Percentiles rank a stretch among this genome's conserved stretches.
Conservation (phyloP, 1,140 invertebrate genomes). For the Cherax destructor region DNA sequence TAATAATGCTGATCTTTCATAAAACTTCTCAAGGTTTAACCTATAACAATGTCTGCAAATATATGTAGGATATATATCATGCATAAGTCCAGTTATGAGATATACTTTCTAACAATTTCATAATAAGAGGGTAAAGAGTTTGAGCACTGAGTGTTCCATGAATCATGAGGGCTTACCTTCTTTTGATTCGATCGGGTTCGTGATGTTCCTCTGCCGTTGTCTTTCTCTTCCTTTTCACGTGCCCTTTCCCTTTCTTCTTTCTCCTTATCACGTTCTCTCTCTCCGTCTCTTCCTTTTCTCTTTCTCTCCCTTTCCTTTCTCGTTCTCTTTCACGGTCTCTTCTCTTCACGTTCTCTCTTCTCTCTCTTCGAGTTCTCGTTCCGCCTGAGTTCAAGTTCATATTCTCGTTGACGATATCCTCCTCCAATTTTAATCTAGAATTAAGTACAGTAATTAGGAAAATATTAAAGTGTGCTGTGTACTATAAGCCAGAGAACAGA, state of each 20-base stretch:
- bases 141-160: neutral
- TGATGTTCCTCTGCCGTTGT: slow-evolving; percentile 59
- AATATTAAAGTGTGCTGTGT: too few relatives aligned
- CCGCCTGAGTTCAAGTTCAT: slow-evolving; percentile 69
- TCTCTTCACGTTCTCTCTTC: slow-evolving; percentile 70
- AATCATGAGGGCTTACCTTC: slow-evolving; percentile 31
- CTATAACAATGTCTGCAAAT: too few relatives aligned
- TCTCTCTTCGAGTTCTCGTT: slow-evolving; percentile 69
- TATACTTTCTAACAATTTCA: neutral
- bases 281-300: slow-evolving; percentile 69
- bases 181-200: slow-evolving; percentile 49
- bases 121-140: neutral
- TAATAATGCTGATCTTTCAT: too few relatives aligned
- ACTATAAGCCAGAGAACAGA: too few relatives aligned
- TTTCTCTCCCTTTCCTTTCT: slow-evolving; percentile 72
- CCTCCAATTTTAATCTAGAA: slow-evolving; percentile 68
- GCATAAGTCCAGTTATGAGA: too few relatives aligned
- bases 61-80: too few relatives aligned
- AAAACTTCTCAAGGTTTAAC: too few relatives aligned
- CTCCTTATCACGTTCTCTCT: slow-evolving; percentile 72
- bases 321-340: slow-evolving; percentile 70
- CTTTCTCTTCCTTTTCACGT: slow-evolving; percentile 58
- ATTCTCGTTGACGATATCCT: slow-evolving; percentile 70
- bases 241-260: slow-evolving; percentile 75
- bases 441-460: too few relatives aligned